A percentile compares a stretch with the other conserved stretches of the same genome.
These are phyloP conservation scores for Eueides isabella DNA, from an alignment of 1,140 invertebrate genomes.

Conservation along the genomic window DNA sequence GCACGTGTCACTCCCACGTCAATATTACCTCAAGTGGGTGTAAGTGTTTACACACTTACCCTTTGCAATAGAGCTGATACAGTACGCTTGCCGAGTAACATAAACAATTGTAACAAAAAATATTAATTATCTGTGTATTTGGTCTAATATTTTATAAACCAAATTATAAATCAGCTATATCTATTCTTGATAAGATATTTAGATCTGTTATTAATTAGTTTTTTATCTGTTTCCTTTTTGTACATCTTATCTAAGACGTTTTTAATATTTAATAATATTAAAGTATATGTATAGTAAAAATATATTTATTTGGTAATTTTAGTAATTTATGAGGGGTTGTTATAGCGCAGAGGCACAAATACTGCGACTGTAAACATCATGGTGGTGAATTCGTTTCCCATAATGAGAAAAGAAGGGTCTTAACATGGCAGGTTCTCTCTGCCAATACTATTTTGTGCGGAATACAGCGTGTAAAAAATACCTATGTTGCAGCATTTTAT, in stretches of 20 bases:
- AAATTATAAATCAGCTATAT: background rate
- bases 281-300: no score
- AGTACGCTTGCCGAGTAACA: background rate
- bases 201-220: background rate
- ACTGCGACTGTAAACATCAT: no score
- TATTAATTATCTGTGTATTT: background rate
- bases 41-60: background rate
- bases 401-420: no score
- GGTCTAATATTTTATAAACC: background rate
- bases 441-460: no score
- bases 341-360: no score
- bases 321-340: no score
- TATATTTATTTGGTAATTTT: no score
- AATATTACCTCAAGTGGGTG: slow-evolving; percentile 26
- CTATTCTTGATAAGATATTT: background rate
- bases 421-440: no score
- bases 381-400: no score
- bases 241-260: background rate
- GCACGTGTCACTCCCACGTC: slow-evolving; percentile 24
- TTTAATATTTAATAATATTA: background rate
- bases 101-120: background rate
- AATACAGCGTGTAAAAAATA: no score
- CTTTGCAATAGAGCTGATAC: background rate
- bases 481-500: no score
- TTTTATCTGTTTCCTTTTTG: background rate